Evolutionary conservation across 2,113 vertebrate species (phyloP), one percentile per base, ranked within the genome.

Genomic region (Neomonachus schauinslandi): DNA sequence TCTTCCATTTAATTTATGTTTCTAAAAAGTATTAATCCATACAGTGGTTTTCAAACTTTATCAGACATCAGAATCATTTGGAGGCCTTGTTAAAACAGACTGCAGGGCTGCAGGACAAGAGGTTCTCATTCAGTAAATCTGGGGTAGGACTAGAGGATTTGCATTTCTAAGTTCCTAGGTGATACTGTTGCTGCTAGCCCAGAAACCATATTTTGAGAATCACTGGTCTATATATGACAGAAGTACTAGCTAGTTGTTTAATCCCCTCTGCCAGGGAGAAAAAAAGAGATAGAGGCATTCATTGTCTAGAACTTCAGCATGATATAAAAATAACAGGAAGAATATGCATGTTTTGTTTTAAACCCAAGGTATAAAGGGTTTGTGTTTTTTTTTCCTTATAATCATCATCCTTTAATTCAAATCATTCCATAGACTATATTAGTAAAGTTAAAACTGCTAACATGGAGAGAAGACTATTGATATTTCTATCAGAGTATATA

Each of bases 401-500:
- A 95, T 95, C 4, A 1, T 94, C 79, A 53, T 88, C 57, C 86
- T 89, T 92, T 85, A 93, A 97, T 96, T 96, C 80, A 91, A 92
- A 94, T 95, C 39, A 90, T 77, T 89, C n/a, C 53, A 18, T 22
- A 95, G 77, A 55, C 71, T 53, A 42, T 53, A 49, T 71, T 92
- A 96, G 71, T 93, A 95, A 97, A 95, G 90, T 95, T 96, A 91
- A 96, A 96, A 96, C 74, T 96, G 36, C 81, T 92, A 84, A 93
- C 79, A 19, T 53, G 28, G 36, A 85, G 77, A 86, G 79, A 81
- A 94, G 80, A 90, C 92, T 90, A 92, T 82, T 94, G 96, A 95
- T 95, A 96, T 88, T 97, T 97, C 90, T 95, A 90, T 89, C 92
- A 96, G 74, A 84, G 57, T 71, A 71, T 39, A 96, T 72, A 96